Evolutionary conservation across 2,113 vertebrate species (phyloP).

Genomic region (Anas platyrhynchos): DNA sequence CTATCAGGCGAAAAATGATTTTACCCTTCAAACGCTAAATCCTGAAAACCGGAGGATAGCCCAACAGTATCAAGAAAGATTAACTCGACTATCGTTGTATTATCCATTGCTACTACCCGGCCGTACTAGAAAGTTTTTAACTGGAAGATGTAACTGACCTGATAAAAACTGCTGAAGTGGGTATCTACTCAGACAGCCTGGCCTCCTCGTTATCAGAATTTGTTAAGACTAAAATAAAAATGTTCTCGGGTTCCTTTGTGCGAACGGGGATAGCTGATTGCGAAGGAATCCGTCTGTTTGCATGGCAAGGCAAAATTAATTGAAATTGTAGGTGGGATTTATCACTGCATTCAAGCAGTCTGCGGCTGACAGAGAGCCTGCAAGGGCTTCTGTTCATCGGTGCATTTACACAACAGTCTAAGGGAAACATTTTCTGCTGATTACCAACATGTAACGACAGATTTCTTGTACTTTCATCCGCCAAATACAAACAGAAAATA

Average conservation of each 20-base stretch:
- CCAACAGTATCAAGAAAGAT: background rate
- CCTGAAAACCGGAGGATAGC: background rate
- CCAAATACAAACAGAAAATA: background rate
- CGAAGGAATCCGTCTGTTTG: background rate
- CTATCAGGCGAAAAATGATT: background rate
- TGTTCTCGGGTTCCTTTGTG: background rate
- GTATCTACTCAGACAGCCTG: background rate
- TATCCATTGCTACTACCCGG: background rate
- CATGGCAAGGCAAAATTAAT: background rate
- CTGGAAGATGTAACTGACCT: background rate
- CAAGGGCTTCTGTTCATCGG: background rate
- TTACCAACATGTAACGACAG: background rate
- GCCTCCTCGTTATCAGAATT: background rate
- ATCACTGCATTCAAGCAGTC: background rate
- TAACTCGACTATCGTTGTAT: background rate
- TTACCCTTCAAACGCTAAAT: background rate
- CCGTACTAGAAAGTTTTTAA: background rate
- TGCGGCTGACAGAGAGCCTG: background rate
- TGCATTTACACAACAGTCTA: background rate
- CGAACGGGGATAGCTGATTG: background rate
- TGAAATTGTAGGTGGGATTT: background rate
- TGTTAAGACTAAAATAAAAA: background rate
- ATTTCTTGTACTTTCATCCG: background rate
- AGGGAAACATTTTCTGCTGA: background rate
- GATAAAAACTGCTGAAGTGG: background rate